Evolutionary conservation across 2,888 invertebrate species (phyloP).

Genomic region (Colostygia pectinataria): DNA sequence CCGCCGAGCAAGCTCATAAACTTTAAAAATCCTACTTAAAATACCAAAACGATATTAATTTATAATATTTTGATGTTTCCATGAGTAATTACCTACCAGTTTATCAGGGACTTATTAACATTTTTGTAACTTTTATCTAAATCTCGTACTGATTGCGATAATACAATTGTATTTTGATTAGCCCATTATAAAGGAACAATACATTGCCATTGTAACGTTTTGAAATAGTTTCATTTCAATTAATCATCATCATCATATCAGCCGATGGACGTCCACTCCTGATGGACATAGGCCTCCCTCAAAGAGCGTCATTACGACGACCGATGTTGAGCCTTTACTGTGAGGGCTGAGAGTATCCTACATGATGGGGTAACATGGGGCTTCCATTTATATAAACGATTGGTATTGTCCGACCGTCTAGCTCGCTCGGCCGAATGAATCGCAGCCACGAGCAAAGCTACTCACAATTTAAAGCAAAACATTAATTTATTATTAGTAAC

Average conservation of each 20-base stretch:
- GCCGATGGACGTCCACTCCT: neutral
- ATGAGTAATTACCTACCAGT: slow-evolving; percentile 36
- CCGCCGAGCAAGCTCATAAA: slow-evolving; percentile 22
- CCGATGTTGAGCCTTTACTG: too few species aligned
- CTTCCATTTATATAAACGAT: too few species aligned
- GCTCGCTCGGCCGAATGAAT: too few species aligned
- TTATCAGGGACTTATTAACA: slow-evolving; percentile 46
- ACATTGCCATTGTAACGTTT: slow-evolving; percentile 21
- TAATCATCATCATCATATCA: neutral
- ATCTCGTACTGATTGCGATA: slow-evolving; percentile 19
- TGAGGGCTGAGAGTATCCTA: too few species aligned
- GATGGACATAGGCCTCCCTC: too few species aligned
- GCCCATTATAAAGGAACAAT: slow-evolving; percentile 23
- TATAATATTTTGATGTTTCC: slow-evolving; percentile 33
- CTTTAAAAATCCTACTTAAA: slow-evolving; percentile 35
- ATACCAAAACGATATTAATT: slow-evolving; percentile 30
- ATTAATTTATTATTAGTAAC: too few species aligned
- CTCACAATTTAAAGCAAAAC: too few species aligned
- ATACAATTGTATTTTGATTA: slow-evolving; percentile 32
- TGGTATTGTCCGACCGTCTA: too few species aligned
- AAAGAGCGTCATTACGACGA: too few species aligned
- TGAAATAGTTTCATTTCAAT: slow-evolving; percentile 23
- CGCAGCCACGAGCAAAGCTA: too few species aligned
- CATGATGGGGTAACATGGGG: too few species aligned
- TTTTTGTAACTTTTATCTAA: slow-evolving; percentile 47